Base-by-base conservation (phyloP, 2,888 invertebrate genomes). In the Automeris io region DNA sequence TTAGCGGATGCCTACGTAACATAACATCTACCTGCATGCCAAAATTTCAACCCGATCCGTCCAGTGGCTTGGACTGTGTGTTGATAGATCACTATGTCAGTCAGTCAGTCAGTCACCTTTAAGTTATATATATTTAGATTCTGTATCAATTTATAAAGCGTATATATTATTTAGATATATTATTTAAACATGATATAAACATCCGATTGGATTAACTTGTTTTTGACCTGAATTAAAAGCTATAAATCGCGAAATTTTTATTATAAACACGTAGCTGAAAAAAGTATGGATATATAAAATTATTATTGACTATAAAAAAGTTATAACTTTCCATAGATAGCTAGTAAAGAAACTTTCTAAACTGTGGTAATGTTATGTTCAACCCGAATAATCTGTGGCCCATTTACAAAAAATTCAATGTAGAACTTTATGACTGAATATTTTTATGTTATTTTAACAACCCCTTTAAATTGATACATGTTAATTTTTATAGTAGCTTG, bases 221-320 rank as follows among this genome's bases (percentile, higher is more conserved):
- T 39, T 25, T 39, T 21, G 34, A 35, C 33, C 34, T 25, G 22
- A 37, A 37, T 37, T 18, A 24, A 34, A 32, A 16, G 29, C 3
- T 19, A 13, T 19, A 16, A 39, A 39, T 39, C 33, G 22, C 13
- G 9, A n/a, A 16, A 29, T 29, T 29, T 29, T 29, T 29, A 29
- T 29, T 29, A 16, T 16, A 8, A 29, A 9, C 9, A 13, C 21
- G 31, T 31, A 16, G 37, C 31, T 36, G 13, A 16, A 22, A 19
- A 37, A 31, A 31, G 13, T 21, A 31, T n/a, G 2, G n/a, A 23
- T n/a, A 34, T 7, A 22, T 13, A 22, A 34, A 33, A 34, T 6
- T 23, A 23, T 23, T 34, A 34, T 34, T 32, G 32, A 12, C 23
- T 23, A 32, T 37, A 37, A 37, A 37, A 37, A 32, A 23, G 5